Evolutionary conservation across 2,797 vertebrate species (phyloP).

Genomic region (Catharus ustulatus): DNA sequence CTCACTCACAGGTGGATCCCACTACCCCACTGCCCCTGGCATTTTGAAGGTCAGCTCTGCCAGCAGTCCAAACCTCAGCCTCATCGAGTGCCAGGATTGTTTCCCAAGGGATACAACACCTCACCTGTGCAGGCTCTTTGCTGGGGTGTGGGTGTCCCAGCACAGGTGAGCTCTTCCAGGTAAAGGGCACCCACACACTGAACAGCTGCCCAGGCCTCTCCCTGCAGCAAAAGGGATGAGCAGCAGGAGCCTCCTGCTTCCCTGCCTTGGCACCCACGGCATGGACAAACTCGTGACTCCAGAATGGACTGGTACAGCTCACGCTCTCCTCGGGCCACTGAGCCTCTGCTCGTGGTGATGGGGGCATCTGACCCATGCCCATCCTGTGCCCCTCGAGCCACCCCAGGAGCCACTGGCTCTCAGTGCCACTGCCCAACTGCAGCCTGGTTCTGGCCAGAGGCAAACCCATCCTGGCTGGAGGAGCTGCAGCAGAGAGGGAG

Average conservation of each 20-base stretch:
- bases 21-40: no score
- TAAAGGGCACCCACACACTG: no score
- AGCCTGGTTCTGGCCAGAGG: background rate
- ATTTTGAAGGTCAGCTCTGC: background rate
- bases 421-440: background rate
- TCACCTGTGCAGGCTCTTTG: background rate
- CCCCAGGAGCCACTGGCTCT: no score
- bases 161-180: background rate
- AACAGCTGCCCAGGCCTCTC: background rate
- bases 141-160: background rate
- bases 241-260: background rate
- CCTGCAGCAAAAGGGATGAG: background rate
- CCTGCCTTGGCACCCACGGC: background rate
- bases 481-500: background rate
- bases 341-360: background rate
- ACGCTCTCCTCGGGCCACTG: background rate
- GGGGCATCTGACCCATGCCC: fast-evolving
- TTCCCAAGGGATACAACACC: background rate
- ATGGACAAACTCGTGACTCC: background rate
- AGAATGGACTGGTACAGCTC: background rate
- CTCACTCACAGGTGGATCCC: background rate
- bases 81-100: background rate
- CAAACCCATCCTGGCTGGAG: background rate
- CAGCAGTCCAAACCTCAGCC: background rate
- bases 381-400: fast-evolving